These are phyloP conservation scores for Macheiramphus alcinus DNA, from an alignment of 2,113 vertebrate genomes.

Conservation along the genomic window DNA sequence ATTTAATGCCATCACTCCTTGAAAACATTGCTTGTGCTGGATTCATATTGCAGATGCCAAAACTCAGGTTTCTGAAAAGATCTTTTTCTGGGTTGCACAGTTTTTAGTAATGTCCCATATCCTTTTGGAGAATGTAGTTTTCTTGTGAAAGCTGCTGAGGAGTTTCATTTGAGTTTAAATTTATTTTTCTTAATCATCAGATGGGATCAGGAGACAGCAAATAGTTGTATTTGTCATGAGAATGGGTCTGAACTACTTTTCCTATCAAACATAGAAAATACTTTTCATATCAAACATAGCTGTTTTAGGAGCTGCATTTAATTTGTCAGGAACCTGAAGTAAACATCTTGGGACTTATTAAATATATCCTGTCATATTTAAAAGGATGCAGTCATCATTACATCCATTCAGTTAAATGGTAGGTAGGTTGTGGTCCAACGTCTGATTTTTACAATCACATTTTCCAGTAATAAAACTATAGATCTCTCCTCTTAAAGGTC, in stretches of 20 bases:
- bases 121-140: background rate
- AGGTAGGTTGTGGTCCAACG: background rate
- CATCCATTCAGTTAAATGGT: background rate
- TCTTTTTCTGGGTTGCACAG: background rate
- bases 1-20: background rate
- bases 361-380: background rate
- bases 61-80: background rate
- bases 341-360: background rate
- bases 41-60: background rate
- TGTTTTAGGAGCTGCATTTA: background rate
- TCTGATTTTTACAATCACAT: background rate
- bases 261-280: background rate
- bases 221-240: background rate
- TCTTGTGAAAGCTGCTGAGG: background rate
- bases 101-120: background rate
- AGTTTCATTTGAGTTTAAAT: background rate
- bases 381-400: background rate
- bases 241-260: background rate
- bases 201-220: background rate
- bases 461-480: background rate
- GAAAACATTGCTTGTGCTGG: background rate
- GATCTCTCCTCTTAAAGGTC: background rate
- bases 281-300: background rate
- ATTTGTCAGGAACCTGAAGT: background rate
- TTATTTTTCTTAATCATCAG: background rate